Evolutionary conservation across 2,888 invertebrate genomes (phyloP).

Genomic region (Cerceris ruficornis): DNA sequence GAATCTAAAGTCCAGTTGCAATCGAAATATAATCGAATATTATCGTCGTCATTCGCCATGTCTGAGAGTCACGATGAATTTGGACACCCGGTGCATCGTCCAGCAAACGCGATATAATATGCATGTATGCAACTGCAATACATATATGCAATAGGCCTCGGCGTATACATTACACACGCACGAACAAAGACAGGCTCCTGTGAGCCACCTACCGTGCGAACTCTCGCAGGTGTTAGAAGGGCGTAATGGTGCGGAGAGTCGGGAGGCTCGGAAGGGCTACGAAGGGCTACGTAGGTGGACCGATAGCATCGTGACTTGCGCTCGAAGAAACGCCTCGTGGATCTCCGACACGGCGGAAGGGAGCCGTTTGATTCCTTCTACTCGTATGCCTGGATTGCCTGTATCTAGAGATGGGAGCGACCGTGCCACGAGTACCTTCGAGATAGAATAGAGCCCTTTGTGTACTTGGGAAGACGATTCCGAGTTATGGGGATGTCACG

Average conservation of each 20-base stretch:
- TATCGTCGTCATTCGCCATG: constrained; percentile 15
- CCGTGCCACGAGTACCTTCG: background rate
- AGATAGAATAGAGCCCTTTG: no score
- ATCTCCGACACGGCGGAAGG: constrained; percentile 36
- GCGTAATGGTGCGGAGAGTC: constrained; percentile 13
- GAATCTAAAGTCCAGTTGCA: no score
- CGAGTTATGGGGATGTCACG: no score
- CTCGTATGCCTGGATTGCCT: constrained; percentile 32
- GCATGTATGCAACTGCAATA: constrained; percentile 64
- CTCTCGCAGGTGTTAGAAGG: constrained; percentile 66
- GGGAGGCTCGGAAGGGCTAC: background rate
- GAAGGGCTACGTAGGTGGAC: constrained; percentile 25
- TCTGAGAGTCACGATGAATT: constrained; percentile 1
- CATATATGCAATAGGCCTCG: constrained; percentile 58
- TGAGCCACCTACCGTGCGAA: constrained; percentile 68
- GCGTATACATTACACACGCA: constrained; percentile 53
- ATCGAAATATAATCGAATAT: background rate
- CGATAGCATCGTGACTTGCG: constrained; percentile 62
- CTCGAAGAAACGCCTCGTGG: constrained; percentile 55
- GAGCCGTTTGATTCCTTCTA: constrained; percentile 52
- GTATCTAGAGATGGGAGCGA: background rate
- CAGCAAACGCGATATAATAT: constrained; percentile 53
- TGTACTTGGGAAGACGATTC: no score
- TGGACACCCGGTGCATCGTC: constrained; percentile 8
- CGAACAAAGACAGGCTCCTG: background rate